Conservation (phyloP, 2,888 invertebrate genomes). For the Drosophila kambysellisi region DNA sequence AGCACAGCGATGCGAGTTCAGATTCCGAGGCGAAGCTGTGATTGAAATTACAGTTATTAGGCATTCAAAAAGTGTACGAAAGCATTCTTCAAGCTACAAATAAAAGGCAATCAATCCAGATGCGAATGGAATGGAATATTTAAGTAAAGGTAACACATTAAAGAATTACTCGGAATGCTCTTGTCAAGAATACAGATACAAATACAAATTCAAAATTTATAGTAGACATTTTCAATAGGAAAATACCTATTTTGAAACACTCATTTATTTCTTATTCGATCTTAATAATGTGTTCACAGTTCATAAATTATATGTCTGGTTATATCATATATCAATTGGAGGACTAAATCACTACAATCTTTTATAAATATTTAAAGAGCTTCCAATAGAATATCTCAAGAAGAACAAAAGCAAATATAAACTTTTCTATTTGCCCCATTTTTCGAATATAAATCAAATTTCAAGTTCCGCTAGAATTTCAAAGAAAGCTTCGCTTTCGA, state of each 20-base stretch:
- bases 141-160: not conserved
- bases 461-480: not conserved
- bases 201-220: not conserved
- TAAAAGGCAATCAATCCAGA: not conserved
- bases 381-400: not conserved
- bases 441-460: not conserved
- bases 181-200: not conserved
- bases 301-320: not conserved
- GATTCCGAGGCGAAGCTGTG: not conserved
- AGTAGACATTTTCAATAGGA: not conserved
- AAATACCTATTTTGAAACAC: not conserved
- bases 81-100: not conserved
- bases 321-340: not conserved
- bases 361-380: too few relatives aligned
- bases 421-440: not conserved
- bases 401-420: not conserved
- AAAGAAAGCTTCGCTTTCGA: conserved; percentile 1
- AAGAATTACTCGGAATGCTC: not conserved
- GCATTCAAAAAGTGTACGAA: not conserved
- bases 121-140: not conserved
- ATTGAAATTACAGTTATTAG: conserved; percentile 1
- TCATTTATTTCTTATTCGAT: not conserved
- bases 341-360: not conserved
- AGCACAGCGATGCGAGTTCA: conserved; percentile 18
- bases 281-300: too few relatives aligned